Conservation (phyloP, 64 coral and sea anemone species). For the Orbicella faveolata region DNA sequence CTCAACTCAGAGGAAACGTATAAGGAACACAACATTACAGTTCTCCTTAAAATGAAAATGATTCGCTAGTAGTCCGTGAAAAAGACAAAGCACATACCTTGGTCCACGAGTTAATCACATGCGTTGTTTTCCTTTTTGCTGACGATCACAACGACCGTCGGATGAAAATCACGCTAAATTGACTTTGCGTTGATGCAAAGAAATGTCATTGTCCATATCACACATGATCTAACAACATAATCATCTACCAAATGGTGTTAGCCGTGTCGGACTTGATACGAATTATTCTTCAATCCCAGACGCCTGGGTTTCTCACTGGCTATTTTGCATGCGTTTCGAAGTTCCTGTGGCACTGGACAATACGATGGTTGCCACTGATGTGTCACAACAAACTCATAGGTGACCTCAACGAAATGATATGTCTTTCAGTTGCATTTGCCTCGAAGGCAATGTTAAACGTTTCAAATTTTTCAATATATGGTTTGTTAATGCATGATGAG, state of each 20-base stretch:
- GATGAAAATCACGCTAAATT: not conserved
- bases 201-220: not conserved
- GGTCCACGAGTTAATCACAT: not conserved
- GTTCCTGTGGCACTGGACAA: no score
- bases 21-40: no score
- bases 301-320: no score
- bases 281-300: no score
- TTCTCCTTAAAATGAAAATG: no score
- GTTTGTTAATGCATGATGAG: no score
- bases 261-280: no score
- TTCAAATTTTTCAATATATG: not conserved
- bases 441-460: not conserved
- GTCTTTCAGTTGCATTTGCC: not conserved
- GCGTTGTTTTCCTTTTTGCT: not conserved
- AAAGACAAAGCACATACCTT: not conserved
- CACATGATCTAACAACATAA: not conserved
- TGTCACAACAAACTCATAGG: not conserved
- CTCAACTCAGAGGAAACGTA: no score
- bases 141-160: not conserved
- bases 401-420: not conserved
- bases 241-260: no score
- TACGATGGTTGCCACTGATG: not conserved
- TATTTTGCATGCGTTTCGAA: no score
- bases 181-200: not conserved
- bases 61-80: no score